Evolutionary conservation across 2,888 invertebrate species (phyloP).

Genomic region (Pyrrhia umbra): DNA sequence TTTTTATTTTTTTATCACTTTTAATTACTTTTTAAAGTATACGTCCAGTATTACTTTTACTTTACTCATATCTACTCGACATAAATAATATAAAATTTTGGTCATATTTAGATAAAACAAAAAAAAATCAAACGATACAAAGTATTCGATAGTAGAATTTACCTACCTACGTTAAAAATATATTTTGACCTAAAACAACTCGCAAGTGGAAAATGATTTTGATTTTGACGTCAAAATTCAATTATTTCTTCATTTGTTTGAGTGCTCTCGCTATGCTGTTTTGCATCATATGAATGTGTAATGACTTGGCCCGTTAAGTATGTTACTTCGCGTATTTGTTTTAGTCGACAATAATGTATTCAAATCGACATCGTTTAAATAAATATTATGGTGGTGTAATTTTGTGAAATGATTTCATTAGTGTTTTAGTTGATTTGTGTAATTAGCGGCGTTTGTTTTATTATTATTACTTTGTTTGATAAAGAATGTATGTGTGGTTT

Average conservation of each 20-base stretch:
- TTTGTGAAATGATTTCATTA: neutral
- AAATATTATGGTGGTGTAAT: neutral
- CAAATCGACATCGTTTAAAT: slow-evolving; percentile 23
- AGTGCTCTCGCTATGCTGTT: slow-evolving; percentile 52
- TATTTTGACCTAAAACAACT: slow-evolving; percentile 21
- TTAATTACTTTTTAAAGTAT: too few species aligned
- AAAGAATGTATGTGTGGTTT: too few species aligned
- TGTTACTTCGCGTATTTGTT: slow-evolving; percentile 47
- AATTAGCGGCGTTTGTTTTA: neutral
- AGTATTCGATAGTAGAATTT: slow-evolving; percentile 3
- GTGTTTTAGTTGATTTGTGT: slow-evolving; percentile 1
- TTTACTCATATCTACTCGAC: too few species aligned
- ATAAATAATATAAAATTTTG: too few species aligned
- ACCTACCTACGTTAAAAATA: neutral
- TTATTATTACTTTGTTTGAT: neutral
- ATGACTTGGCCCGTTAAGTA: slow-evolving; percentile 51
- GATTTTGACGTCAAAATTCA: slow-evolving; percentile 58
- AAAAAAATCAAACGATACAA: neutral
- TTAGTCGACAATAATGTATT: slow-evolving; percentile 26
- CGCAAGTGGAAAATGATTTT: slow-evolving; percentile 42
- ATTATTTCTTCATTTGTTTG: slow-evolving; percentile 60
- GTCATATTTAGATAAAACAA: too few species aligned
- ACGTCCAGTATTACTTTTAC: too few species aligned
- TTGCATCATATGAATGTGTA: slow-evolving; percentile 55
- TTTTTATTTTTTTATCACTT: too few species aligned